phyloP scores from a whole-genome alignment of 2,797 vertebrate species.

The Falco biarmicus region DNA sequence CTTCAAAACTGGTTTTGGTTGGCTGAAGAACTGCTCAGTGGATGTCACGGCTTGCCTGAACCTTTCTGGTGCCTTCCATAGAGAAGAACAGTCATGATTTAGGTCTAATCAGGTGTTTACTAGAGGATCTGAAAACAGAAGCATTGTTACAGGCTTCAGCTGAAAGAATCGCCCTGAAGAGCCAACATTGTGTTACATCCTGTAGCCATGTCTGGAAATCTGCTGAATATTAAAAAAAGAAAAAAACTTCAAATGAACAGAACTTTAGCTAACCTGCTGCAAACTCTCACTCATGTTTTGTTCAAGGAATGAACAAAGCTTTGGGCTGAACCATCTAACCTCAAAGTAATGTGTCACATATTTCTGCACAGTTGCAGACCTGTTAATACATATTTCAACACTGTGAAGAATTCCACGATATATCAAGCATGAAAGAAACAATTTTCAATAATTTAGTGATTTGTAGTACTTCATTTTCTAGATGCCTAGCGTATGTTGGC shows the following conservation, averaged over 20 bases:
- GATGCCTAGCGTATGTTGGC: fast-evolving
- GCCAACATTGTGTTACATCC: neutral
- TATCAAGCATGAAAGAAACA: neutral
- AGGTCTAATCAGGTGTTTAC: neutral
- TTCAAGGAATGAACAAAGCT: neutral
- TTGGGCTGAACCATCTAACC: neutral
- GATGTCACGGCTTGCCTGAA: neutral
- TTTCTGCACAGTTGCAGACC: neutral
- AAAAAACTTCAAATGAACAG: neutral
- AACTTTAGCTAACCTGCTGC: neutral
- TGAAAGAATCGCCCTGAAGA: neutral
- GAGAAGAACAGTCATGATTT: neutral
- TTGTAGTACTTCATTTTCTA: neutral
- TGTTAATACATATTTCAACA: neutral
- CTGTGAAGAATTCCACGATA: neutral
- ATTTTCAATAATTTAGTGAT: neutral
- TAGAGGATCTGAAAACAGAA: neutral
- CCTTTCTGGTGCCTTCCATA: neutral
- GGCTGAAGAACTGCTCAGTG: neutral
- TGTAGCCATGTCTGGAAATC: neutral
- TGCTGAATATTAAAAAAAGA: neutral
- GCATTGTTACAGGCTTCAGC: neutral
- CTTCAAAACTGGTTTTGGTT: neutral
- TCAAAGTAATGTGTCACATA: neutral
- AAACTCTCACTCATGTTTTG: neutral